Conservation (phyloP, 2,888 invertebrate species). For the Baccha elongata region DNA sequence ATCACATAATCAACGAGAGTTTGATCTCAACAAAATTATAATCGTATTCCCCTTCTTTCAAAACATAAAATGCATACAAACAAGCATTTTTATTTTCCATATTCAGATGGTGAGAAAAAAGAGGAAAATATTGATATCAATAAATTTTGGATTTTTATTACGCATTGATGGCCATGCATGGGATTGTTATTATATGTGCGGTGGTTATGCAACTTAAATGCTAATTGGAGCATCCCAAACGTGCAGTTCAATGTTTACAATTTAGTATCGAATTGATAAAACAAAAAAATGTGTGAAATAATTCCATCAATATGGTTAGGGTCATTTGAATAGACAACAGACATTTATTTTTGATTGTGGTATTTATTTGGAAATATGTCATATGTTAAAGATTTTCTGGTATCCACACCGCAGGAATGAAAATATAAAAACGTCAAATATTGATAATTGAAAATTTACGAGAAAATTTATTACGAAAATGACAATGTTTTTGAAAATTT, state of each 20-base stretch:
- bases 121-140: conserved; percentile 7
- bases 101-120: neutral
- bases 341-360: neutral
- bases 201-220: neutral
- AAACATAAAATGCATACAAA: too few species aligned
- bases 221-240: neutral
- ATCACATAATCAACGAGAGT: too few species aligned
- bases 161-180: neutral
- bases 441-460: conserved; percentile 18
- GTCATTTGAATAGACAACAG: neutral
- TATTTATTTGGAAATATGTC: neutral
- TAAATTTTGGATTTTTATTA: conserved; percentile 9
- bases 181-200: neutral
- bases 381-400: neutral
- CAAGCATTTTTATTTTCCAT: too few species aligned
- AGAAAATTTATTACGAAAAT: conserved; percentile 21
- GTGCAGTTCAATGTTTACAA: conserved; percentile 12
- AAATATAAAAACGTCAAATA: neutral
- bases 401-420: neutral
- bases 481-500: conserved; percentile 9
- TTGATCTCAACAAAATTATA: too few species aligned
- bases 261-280: neutral
- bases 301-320: neutral
- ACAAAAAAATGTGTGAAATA: neutral
- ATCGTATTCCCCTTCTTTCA: too few species aligned